Conservation (phyloP, 2,888 invertebrate genomes). For the Clanis bilineata region DNA sequence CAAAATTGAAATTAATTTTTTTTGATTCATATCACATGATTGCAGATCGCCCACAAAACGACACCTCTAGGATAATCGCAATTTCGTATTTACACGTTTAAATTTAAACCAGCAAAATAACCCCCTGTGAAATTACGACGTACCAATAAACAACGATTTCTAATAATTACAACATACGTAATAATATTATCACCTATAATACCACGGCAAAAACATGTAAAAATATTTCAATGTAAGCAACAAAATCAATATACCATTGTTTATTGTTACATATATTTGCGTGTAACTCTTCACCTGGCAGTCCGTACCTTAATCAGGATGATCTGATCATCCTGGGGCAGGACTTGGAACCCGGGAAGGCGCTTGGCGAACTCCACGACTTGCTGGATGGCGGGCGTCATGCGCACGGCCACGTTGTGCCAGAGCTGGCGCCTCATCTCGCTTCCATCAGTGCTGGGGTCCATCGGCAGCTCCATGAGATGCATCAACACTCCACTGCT, state of each 20-base stretch:
- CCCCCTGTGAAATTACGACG: too few relatives aligned
- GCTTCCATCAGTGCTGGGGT: constrained; percentile 45
- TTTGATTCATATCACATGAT: too few relatives aligned
- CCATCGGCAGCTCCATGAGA: constrained; percentile 74
- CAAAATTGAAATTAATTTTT: too few relatives aligned
- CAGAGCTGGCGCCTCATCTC: constrained; percentile 93
- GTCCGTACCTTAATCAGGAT: constrained; percentile 91
- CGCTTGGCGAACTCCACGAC: constrained; percentile 98
- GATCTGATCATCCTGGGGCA: constrained; percentile 97
- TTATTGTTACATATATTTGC: neutral
- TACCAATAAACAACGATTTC: too few relatives aligned
- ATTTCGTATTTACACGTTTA: too few relatives aligned
- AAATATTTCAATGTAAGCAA: neutral
- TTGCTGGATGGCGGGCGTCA: constrained; percentile 95
- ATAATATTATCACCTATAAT: too few relatives aligned
- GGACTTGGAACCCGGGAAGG: constrained; percentile 94
- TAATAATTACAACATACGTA: too few relatives aligned
- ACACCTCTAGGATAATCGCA: too few relatives aligned
- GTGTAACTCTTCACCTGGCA: neutral
- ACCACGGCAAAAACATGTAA: neutral
- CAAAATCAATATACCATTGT: neutral
- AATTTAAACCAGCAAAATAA: too few relatives aligned
- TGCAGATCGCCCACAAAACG: too few relatives aligned
- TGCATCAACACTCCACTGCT: constrained; percentile 56
- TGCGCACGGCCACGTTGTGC: constrained; percentile 92